Conservation (phyloP, 1,140 invertebrate genomes). For the Trachymyrmex septentrionalis region DNA sequence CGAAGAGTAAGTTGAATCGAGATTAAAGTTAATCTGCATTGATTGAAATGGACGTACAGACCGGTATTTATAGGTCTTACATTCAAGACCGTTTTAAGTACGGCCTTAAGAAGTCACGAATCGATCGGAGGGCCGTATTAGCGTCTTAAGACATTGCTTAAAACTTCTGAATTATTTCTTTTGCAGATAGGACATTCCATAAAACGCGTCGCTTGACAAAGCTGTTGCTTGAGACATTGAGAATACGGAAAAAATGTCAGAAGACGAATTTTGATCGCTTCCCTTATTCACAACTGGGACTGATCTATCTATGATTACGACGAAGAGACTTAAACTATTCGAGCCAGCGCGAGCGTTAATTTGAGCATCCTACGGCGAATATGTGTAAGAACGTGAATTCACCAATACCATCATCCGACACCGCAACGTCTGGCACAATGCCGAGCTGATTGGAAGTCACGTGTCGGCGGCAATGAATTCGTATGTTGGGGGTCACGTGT, state of each 20-base stretch:
- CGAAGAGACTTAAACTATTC: conserved; percentile 1
- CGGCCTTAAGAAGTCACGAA: no score
- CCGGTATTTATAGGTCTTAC: no score
- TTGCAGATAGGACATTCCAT: not conserved
- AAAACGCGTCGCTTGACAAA: not conserved
- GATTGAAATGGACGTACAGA: not conserved
- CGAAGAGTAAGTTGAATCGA: no score
- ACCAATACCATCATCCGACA: conserved; percentile 21
- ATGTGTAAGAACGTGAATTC: conserved; percentile 39
- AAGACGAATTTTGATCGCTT: not conserved
- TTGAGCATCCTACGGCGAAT: not conserved
- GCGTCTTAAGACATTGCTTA: no score
- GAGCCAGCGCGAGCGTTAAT: conserved; percentile 16
- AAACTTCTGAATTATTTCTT: no score
- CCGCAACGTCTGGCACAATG: conserved; percentile 70
- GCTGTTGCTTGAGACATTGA: not conserved
- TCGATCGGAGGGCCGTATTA: no score
- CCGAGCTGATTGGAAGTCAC: conserved; percentile 78
- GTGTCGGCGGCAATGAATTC: conserved; percentile 79
- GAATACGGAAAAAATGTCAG: not conserved
- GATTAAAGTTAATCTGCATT: no score
- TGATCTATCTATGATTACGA: not conserved
- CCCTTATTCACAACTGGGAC: not conserved
- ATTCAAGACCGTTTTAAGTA: no score
- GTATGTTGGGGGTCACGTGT: conserved; percentile 78